phyloP scores from a whole-genome alignment of 2,113 vertebrate species.

The Erinaceus europaeus region DNA sequence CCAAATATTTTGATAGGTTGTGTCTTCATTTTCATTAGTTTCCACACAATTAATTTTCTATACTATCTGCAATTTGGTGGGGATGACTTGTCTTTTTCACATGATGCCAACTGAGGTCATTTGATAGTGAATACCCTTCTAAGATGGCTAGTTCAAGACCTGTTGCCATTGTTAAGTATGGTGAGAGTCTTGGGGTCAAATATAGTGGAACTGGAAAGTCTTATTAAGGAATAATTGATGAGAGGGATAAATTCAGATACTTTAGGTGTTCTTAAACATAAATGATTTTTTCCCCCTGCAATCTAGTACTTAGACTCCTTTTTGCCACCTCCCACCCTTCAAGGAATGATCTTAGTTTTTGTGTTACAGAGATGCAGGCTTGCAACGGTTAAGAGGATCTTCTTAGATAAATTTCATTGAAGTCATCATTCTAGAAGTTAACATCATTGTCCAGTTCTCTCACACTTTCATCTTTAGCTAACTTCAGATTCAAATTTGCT shows the following conservation, averaged over 20 bases:
- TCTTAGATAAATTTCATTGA: background rate
- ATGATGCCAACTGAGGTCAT: background rate
- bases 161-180: background rate
- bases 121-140: background rate
- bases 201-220: background rate
- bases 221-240: background rate
- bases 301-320: too few relatives aligned
- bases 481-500: background rate
- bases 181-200: background rate
- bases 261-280: background rate
- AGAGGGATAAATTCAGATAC: background rate
- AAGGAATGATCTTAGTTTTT: too few relatives aligned
- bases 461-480: background rate
- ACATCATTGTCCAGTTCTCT: background rate
- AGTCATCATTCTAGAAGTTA: background rate
- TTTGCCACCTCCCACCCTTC: too few relatives aligned
- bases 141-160: background rate
- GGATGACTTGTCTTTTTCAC: background rate
- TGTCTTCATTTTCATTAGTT: too few relatives aligned
- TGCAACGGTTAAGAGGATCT: background rate
- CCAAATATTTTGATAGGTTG: too few relatives aligned
- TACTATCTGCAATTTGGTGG: too few relatives aligned
- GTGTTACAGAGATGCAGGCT: too few relatives aligned
- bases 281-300: constrained; percentile 16
- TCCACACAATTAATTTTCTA: too few relatives aligned